Evolutionary conservation across 2,888 invertebrate genomes (phyloP).

Genomic region (Perdita meconis): DNA sequence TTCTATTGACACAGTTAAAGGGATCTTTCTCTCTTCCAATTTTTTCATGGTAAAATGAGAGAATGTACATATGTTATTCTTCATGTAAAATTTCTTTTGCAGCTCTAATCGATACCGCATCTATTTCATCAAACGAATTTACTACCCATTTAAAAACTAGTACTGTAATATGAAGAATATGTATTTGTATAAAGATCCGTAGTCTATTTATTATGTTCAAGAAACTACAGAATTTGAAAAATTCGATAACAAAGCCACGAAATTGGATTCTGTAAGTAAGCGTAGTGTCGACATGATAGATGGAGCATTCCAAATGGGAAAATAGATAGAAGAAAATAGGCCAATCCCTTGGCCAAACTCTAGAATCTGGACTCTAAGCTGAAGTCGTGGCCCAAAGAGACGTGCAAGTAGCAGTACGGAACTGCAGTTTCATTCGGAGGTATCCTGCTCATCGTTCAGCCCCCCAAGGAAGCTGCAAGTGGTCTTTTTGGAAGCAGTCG

Average conservation of each 20-base stretch:
- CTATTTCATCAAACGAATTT: no score
- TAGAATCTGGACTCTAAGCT: slow-evolving; percentile 38
- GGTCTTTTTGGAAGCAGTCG: slow-evolving; percentile 23
- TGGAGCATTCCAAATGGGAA: slow-evolving; percentile 12
- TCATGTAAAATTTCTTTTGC: no score
- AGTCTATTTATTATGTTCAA: no score
- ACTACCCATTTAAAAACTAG: no score
- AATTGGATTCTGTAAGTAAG: slow-evolving; percentile 13
- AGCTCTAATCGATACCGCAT: no score
- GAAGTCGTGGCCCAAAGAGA: slow-evolving; percentile 4
- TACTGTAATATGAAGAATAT: no score
- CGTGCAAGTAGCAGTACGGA: slow-evolving; percentile 33
- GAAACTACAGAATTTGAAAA: no score
- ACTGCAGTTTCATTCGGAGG: slow-evolving; percentile 10
- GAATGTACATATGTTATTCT: no score
- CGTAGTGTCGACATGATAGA: neutral
- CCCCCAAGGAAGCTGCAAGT: slow-evolving; percentile 29
- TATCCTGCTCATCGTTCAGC: slow-evolving; percentile 9
- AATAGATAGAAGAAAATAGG: neutral
- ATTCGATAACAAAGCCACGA: slow-evolving; percentile 18
- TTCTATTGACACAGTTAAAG: no score
- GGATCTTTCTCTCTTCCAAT: no score
- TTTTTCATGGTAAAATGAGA: no score
- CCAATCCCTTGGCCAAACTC: slow-evolving; percentile 38
- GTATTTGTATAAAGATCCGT: no score